Base-by-base conservation (phyloP, 2,888 invertebrate species). In the Caenorhabditis angaria region DNA sequence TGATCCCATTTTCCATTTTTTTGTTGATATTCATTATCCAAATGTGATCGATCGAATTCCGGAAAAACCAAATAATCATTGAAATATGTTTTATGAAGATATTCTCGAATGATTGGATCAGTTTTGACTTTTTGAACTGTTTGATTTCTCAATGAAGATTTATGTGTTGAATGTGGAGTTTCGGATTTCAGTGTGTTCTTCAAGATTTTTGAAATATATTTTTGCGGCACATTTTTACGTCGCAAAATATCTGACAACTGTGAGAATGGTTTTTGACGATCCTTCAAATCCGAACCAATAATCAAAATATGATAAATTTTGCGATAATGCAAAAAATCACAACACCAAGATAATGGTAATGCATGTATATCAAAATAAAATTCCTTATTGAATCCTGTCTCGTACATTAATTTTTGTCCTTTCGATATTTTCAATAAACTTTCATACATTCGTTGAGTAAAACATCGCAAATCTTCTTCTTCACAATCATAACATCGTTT, bases 161-260 rank as follows among this genome's bases (percentile, higher is more conserved):
- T 32, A 32, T 32, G 32, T 32, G 32, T 32, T 10, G 14, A 12
- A 41, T 41, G 41, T 18, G 3, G 14, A 41, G 41, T 41, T 41
- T 41, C 41, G 14, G n/a, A n/a, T n/a, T n/a, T n/a, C n/a, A 41
- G n/a, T 61, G 51, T n/a, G 2, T n/a, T 6, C 4, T 61, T 20
- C 8, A 57, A 29, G n/a, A 61, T 53, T n/a, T 62, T 58, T 2
- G 50, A 57, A 28, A 67, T 53, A n/a, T 58, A 8, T 10, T 6
- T 53, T 2, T 62, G 29, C 3, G 35, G 10, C 20, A 67, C 61
- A 14, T 51, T 57, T 29, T 67, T 61, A 8, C 14, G 10, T 22
- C 24, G 35, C 41, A 67, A 53, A 51, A 61, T 67, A 8, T 67
- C 57, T 22, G 51, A 53, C 29, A 67, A 41, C 8, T 61, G 41